Evolutionary conservation across 2,113 vertebrate species (phyloP).

Genomic region (Oreochromis niloticus): DNA sequence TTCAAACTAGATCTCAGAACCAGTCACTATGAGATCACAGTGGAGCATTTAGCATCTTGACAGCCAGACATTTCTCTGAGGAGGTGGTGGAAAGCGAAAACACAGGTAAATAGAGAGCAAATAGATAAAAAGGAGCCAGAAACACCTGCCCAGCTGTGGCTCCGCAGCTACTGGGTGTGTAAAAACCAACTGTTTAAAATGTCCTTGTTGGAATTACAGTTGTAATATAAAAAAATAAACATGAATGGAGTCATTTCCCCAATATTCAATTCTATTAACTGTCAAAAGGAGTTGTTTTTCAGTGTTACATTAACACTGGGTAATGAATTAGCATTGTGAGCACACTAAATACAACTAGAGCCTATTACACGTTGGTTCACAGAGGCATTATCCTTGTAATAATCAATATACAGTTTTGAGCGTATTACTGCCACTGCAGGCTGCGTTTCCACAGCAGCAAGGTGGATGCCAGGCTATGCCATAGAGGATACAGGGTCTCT

Average conservation of each 20-base stretch:
- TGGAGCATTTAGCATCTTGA: not conserved
- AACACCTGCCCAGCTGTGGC: not conserved
- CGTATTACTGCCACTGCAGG: not conserved
- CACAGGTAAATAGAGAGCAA: not conserved
- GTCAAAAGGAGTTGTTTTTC: not conserved
- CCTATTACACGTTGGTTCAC: not conserved
- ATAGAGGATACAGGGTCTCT: too few relatives aligned
- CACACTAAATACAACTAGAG: not conserved
- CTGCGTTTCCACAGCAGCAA: not conserved
- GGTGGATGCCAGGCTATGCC: not conserved
- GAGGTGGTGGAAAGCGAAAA: not conserved
- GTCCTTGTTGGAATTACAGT: not conserved
- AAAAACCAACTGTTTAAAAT: not conserved
- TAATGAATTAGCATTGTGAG: not conserved
- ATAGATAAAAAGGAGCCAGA: not conserved
- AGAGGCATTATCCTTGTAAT: not conserved
- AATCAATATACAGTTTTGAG: not conserved
- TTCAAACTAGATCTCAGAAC: not conserved
- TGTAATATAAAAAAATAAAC: not conserved
- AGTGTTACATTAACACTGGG: not conserved
- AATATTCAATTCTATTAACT: not conserved
- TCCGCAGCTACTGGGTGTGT: not conserved
- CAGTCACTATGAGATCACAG: not conserved
- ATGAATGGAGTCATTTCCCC: not conserved
- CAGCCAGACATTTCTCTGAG: not conserved